Evolutionary conservation across 2,113 vertebrate species (phyloP).

Genomic region (Caloenas nicobarica): DNA sequence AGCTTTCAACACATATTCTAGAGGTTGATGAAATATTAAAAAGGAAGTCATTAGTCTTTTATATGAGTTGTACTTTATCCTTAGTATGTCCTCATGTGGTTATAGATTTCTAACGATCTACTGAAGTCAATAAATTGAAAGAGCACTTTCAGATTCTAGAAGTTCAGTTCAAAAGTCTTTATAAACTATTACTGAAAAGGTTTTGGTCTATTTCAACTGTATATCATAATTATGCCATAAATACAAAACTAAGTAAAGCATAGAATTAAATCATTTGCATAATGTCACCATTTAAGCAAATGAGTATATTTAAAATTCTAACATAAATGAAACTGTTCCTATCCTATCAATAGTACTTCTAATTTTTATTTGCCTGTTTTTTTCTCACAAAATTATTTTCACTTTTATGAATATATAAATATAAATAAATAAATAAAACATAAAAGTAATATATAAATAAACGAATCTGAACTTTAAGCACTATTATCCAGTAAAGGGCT

Average conservation of each 20-base stretch:
- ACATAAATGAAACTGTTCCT: not conserved
- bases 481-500: not conserved
- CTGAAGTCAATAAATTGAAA: slow-evolving; percentile 17
- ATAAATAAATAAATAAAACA: not conserved
- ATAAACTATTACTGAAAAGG: not conserved
- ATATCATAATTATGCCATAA: not conserved
- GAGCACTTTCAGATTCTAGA: not conserved
- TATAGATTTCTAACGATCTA: not conserved
- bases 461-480: not conserved
- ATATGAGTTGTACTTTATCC: not conserved
- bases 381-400: not conserved
- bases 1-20: not conserved
- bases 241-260: not conserved
- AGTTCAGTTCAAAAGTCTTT: not conserved
- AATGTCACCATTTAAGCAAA: not conserved
- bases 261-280: not conserved
- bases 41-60: slow-evolving; percentile 15
- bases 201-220: not conserved
- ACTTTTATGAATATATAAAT: not conserved
- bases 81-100: not conserved
- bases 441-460: not conserved
- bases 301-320: not conserved
- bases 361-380: not conserved
- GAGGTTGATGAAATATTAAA: not conserved
- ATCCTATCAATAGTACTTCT: not conserved